Percentiles rank a stretch among this genome's conserved stretches.
These are phyloP conservation scores for Drosophila bunnanda DNA, from an alignment of 2,888 invertebrate species.

Conservation along the genomic window DNA sequence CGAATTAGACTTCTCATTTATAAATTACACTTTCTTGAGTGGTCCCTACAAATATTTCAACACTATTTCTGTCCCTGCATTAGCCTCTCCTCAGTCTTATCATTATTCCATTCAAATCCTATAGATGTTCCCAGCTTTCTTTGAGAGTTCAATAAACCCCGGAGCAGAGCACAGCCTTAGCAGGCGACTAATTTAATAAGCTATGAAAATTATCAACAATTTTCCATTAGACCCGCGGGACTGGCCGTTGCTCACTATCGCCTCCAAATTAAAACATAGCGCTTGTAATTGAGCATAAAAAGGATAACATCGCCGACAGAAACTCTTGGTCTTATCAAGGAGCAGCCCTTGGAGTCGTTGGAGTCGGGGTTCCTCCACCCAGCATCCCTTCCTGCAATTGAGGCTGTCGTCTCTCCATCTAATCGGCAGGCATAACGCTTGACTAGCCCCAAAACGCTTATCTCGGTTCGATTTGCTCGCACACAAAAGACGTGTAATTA, in stretches of 20 bases:
- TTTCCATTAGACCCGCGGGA: slow-evolving; percentile 50
- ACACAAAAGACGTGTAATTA: slow-evolving; percentile 63
- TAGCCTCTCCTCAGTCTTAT: slow-evolving; percentile 43
- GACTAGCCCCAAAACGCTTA: slow-evolving; percentile 72
- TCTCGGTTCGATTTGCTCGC: slow-evolving; percentile 48
- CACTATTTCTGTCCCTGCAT: slow-evolving; percentile 1
- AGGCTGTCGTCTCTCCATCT: slow-evolving; percentile 63
- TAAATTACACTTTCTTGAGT: slow-evolving; percentile 1
- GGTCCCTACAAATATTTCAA: neutral
- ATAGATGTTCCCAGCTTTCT: slow-evolving; percentile 35
- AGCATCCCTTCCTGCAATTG: slow-evolving; percentile 55
- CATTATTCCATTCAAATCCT: slow-evolving; percentile 47
- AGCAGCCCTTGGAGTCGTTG: neutral
- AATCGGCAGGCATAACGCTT: slow-evolving; percentile 80
- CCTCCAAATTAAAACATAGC: slow-evolving; percentile 77
- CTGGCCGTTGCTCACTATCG: slow-evolving; percentile 48
- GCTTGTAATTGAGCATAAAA: slow-evolving; percentile 70
- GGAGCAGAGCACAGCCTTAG: slow-evolving; percentile 20
- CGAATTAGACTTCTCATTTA: neutral
- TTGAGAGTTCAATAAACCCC: slow-evolving; percentile 71
- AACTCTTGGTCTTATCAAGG: slow-evolving; percentile 58
- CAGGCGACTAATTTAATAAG: slow-evolving; percentile 46
- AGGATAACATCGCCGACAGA: slow-evolving; percentile 73
- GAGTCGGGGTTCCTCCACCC: neutral
- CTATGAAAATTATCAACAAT: slow-evolving; percentile 59